Conservation (phyloP, 2,888 invertebrate species). For the Xestia ashworthii region DNA sequence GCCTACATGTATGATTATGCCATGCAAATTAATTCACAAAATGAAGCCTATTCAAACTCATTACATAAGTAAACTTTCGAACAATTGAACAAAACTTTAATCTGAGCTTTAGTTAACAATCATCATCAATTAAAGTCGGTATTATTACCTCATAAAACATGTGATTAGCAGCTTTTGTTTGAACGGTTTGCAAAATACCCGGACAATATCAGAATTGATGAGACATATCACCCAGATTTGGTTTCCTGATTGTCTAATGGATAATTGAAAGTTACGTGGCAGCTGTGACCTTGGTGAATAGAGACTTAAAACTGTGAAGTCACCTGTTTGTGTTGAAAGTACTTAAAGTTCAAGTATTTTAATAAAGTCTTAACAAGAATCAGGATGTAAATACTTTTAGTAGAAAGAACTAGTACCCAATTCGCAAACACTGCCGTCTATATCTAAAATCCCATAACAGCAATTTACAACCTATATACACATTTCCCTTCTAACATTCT, state of each 20-base stretch:
- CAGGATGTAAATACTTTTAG: background rate
- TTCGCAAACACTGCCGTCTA: background rate
- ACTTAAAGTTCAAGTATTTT: background rate
- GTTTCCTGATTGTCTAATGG: conserved; percentile 32
- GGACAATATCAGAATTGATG: conserved; percentile 21
- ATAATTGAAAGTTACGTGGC: conserved; percentile 26
- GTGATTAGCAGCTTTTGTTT: background rate
- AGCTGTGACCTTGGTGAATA: conserved; percentile 39
- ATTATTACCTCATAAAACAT: conserved; percentile 17
- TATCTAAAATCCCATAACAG: background rate
- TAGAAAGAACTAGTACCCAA: background rate
- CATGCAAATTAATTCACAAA: conserved; percentile 19
- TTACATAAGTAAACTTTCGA: conserved; percentile 33
- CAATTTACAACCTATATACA: background rate
- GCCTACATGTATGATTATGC: conserved; percentile 3
- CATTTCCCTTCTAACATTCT: conserved; percentile 38
- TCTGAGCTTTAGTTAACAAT: conserved; percentile 16
- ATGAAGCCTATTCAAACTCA: conserved; percentile 28
- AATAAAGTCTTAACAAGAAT: background rate
- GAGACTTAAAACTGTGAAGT: conserved; percentile 23
- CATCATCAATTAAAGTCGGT: conserved; percentile 27
- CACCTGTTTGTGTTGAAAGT: conserved; percentile 23
- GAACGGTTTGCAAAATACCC: conserved; percentile 42
- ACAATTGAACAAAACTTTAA: conserved; percentile 25
- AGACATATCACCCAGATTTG: conserved; percentile 5